Percentiles rank a stretch among this genome's conserved stretches.
Conservation (phyloP, 53 echinoderm and acorn worm species). For the Hippasteria phrygiana region DNA sequence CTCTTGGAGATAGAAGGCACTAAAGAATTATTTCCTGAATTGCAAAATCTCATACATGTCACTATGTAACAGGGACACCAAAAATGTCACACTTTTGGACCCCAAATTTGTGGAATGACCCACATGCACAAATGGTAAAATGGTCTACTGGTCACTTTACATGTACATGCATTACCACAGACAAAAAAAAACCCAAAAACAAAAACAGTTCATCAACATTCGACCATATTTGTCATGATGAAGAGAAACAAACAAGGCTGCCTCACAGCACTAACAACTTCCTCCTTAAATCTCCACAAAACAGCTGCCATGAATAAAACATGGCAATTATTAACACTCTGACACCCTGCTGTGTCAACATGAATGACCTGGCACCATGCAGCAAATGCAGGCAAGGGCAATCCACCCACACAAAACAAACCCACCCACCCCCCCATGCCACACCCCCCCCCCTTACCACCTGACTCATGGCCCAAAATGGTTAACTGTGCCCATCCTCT, state of each 20-base stretch:
- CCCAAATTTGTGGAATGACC: too few species aligned
- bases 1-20: too few species aligned
- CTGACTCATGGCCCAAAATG: slow-evolving; percentile 33
- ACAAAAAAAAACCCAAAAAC: too few species aligned
- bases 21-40: too few species aligned
- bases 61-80: too few species aligned
- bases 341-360: not conserved
- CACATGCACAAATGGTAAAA: too few species aligned
- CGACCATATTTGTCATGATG: not conserved
- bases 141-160: too few species aligned
- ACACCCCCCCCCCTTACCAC: not conserved
- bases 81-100: too few species aligned
- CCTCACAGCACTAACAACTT: not conserved
- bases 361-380: not conserved
- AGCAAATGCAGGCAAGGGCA: not conserved
- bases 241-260: not conserved
- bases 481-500: slow-evolving; percentile 23
- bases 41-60: too few species aligned
- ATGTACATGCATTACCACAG: too few species aligned
- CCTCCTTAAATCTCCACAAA: not conserved
- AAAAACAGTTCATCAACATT: too few species aligned
- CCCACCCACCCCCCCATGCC: not conserved
- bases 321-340: not conserved
- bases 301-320: not conserved
- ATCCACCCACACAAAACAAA: not conserved